Evolutionary conservation across 2,888 invertebrate genomes (phyloP).

Genomic region (Drosophila meridiana): DNA sequence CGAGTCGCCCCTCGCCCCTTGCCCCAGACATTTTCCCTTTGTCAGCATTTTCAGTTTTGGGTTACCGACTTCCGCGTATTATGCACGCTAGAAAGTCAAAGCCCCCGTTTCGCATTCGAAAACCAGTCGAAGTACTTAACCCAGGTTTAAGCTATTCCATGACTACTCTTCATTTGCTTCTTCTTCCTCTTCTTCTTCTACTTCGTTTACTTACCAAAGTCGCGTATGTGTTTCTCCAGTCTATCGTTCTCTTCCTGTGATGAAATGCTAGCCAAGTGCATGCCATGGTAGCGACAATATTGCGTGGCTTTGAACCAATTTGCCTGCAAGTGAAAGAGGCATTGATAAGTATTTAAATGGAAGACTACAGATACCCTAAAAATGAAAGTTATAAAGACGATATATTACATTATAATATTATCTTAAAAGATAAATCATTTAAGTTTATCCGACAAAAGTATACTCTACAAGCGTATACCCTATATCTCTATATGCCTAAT

Average conservation of each 20-base stretch:
- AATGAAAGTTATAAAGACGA: too few species aligned
- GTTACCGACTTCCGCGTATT: constrained; percentile 77
- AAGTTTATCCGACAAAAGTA: not conserved
- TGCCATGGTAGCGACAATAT: constrained; percentile 96
- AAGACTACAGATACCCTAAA: not conserved
- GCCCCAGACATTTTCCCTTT: constrained; percentile 14
- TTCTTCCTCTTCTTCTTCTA: not conserved
- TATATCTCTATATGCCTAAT: too few species aligned
- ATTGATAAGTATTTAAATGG: not conserved
- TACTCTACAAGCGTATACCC: not conserved
- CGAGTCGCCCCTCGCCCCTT: constrained; percentile 13
- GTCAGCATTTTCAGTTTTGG: constrained; percentile 52
- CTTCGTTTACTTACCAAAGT: constrained; percentile 89
- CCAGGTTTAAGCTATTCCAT: constrained; percentile 17
- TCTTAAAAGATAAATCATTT: too few species aligned
- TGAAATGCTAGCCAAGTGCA: constrained; percentile 95
- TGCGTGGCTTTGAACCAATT: constrained; percentile 97
- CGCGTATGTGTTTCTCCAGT: constrained; percentile 95
- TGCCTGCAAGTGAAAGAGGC: constrained; percentile 87
- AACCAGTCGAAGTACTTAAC: constrained; percentile 5
- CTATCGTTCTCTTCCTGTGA: constrained; percentile 96
- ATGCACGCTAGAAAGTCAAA: constrained; percentile 70
- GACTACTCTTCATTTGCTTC: constrained; percentile 3
- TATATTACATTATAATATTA: too few species aligned
- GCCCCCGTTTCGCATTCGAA: constrained; percentile 6